Conservation (phyloP, 2,113 vertebrate species). For the Verasper variegatus region DNA sequence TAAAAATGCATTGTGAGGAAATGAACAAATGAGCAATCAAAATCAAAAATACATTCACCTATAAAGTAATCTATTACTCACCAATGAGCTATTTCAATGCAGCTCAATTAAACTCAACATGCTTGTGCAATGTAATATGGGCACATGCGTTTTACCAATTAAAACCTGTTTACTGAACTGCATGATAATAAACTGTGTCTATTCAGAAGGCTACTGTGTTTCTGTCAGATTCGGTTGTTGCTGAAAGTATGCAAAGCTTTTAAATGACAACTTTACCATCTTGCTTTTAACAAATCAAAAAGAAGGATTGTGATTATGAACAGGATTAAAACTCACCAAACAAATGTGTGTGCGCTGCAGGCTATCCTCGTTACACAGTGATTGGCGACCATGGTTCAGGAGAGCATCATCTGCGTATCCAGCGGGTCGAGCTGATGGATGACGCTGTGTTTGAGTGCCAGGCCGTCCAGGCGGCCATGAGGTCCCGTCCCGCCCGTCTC, state of each 20-base stretch:
- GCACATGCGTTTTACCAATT: not conserved
- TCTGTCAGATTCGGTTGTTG: not conserved
- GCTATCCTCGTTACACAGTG: slow-evolving; percentile 96
- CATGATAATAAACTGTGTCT: not conserved
- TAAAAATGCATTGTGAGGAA: slow-evolving; percentile 27
- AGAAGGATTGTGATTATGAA: not conserved
- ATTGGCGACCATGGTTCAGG: slow-evolving; percentile 94
- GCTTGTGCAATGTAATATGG: not conserved
- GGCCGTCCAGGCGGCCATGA: slow-evolving; percentile 95
- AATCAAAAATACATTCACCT: not conserved
- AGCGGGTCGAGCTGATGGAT: slow-evolving; percentile 92
- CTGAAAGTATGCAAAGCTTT: too few species aligned
- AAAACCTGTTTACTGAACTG: not conserved
- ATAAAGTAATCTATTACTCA: slow-evolving; percentile 20
- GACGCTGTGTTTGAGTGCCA: slow-evolving; percentile 97
- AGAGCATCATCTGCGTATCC: slow-evolving; percentile 94
- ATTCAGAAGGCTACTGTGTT: not conserved
- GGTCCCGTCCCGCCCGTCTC: slow-evolving; percentile 93
- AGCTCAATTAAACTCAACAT: slow-evolving; percentile 1
- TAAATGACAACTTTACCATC: too few species aligned
- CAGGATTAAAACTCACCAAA: not conserved
- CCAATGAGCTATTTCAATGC: slow-evolving; percentile 3
- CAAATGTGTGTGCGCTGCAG: slow-evolving; percentile 75
- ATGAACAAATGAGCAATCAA: slow-evolving; percentile 38
- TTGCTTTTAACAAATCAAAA: too few species aligned